Conservation (phyloP, 2,113 vertebrate genomes). For the Campylorhamphus procurvoides region DNA sequence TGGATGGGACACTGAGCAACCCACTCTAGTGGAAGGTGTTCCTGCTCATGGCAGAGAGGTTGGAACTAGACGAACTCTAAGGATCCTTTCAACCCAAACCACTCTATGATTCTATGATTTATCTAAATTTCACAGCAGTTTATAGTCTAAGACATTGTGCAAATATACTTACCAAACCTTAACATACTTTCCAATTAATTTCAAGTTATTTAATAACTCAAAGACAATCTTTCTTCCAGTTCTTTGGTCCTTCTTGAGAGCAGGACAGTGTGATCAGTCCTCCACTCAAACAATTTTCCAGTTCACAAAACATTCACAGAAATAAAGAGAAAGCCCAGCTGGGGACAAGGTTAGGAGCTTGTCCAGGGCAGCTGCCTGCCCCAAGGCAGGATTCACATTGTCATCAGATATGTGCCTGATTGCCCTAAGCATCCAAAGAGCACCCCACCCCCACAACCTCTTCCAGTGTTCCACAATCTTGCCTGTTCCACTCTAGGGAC, state of each 20-base stretch:
- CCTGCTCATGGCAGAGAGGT: too few relatives aligned
- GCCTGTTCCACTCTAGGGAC: not conserved
- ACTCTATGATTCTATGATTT: not conserved
- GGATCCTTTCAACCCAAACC: not conserved
- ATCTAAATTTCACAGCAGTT: not conserved
- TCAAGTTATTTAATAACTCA: not conserved
- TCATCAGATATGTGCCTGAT: not conserved
- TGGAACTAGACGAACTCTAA: not conserved
- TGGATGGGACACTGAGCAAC: rapidly evolving
- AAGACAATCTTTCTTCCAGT: not conserved
- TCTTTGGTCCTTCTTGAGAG: not conserved
- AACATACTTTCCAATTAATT: not conserved
- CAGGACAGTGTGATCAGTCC: not conserved
- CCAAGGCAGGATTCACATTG: not conserved
- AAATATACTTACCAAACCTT: not conserved
- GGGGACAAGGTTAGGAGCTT: not conserved
- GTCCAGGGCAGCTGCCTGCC: not conserved
- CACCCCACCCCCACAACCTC: not conserved
- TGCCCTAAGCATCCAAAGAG: not conserved
- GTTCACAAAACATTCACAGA: not conserved
- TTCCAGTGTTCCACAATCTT: not conserved
- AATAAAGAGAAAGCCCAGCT: not conserved
- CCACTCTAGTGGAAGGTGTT: not conserved
- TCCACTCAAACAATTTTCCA: not conserved
- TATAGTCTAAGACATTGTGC: not conserved